A percentile compares a stretch with the other conserved stretches of the same genome.
Conservation (phyloP, 37 sponge, comb jelly and placozoan species). For the Spongia lamella region DNA sequence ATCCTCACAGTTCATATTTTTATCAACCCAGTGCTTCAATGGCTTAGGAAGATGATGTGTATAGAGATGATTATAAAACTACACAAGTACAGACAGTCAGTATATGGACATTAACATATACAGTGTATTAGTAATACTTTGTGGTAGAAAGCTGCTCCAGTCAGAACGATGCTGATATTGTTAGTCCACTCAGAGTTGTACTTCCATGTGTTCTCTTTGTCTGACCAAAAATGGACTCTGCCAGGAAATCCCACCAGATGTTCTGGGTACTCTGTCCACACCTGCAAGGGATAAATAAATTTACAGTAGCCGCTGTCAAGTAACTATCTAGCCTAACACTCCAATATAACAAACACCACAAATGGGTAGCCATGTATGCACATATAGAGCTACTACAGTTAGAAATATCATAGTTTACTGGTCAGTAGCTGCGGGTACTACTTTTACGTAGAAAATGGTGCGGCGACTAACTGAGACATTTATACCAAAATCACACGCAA, state of each 20-base stretch:
- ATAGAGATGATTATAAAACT: constrained; percentile 70
- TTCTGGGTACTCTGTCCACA: constrained; percentile 72
- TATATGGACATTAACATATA: not conserved
- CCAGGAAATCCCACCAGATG: constrained; percentile 79
- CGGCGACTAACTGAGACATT: too few species aligned
- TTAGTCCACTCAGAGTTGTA: constrained; percentile 69
- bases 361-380: not conserved
- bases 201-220: constrained; percentile 28
- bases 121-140: constrained; percentile 50
- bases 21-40: constrained; percentile 64
- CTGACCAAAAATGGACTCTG: constrained; percentile 44
- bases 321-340: not conserved
- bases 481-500: too few species aligned
- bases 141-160: constrained; percentile 85
- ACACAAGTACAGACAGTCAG: not conserved
- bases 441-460: too few species aligned
- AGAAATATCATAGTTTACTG: too few species aligned
- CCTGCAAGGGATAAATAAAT: constrained; percentile 20
- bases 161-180: constrained; percentile 75
- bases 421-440: too few species aligned
- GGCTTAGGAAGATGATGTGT: constrained; percentile 46
- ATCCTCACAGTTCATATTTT: constrained; percentile 79
- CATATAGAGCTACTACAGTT: too few species aligned
- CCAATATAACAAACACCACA: not conserved
- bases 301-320: not conserved